phyloP scores from a whole-genome alignment of 2,113 vertebrate species.

The Gymnorhina tibicen region DNA sequence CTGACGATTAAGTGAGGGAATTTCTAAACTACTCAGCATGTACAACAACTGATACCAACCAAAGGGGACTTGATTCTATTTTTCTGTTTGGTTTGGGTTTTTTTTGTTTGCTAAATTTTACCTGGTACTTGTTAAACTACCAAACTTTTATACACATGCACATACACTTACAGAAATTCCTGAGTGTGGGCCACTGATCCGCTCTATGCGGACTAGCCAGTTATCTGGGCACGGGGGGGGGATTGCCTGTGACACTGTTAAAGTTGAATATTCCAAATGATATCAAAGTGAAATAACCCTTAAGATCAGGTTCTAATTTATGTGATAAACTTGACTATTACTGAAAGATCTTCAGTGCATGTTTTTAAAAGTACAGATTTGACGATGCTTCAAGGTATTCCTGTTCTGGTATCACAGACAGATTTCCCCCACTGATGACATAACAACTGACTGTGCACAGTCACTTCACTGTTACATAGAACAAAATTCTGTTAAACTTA shows the following conservation, averaged over 20 bases:
- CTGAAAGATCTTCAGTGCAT: neutral
- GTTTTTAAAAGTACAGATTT: neutral
- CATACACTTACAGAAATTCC: neutral
- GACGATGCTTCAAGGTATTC: neutral
- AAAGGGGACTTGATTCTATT: neutral
- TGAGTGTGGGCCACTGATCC: neutral
- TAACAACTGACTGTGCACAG: neutral
- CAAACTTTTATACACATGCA: neutral
- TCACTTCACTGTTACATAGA: neutral
- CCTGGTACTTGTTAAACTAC: neutral
- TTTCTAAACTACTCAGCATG: neutral
- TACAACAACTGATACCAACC: neutral
- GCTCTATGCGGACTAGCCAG: neutral
- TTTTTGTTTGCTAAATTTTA: neutral
- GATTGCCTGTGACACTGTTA: neutral
- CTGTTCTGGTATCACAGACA: neutral
- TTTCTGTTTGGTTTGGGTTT: fast-evolving
- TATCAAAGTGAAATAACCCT: neutral
- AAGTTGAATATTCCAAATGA: neutral
- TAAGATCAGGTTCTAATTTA: neutral
- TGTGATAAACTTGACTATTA: neutral
- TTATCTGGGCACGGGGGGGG: neutral
- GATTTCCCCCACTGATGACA: neutral
- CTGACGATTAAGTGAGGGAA: neutral
- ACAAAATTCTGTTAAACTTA: neutral